Percentiles rank a stretch among this genome's conserved stretches.
These are phyloP conservation scores for Nesoenas mayeri DNA, from an alignment of 2,113 vertebrate species.

Conservation along the genomic window DNA sequence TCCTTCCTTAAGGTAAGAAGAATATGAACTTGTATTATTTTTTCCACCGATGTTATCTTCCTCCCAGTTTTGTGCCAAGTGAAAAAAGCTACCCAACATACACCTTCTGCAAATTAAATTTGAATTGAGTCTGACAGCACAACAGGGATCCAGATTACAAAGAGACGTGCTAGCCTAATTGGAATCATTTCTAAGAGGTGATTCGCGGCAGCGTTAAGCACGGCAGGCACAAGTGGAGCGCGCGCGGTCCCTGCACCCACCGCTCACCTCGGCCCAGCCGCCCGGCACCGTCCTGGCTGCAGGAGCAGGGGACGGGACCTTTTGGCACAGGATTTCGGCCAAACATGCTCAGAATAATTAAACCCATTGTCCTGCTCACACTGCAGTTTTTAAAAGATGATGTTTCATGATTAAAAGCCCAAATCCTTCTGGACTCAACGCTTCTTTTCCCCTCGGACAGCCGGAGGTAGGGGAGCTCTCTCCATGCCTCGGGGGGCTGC, in stretches of 20 bases:
- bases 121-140: slow-evolving; percentile 58
- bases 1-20: slow-evolving; percentile 36
- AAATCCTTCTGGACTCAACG: not conserved
- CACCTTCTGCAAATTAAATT: slow-evolving; percentile 57
- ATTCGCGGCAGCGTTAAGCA: not conserved
- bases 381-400: not conserved
- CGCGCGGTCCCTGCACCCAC: not conserved
- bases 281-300: not conserved
- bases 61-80: slow-evolving; percentile 19
- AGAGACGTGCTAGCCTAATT: slow-evolving; percentile 43
- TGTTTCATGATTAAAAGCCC: not conserved
- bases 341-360: not conserved
- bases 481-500: not conserved
- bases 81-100: slow-evolving; percentile 6
- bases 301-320: not conserved
- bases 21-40: slow-evolving; percentile 53
- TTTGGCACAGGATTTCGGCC: not conserved
- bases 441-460: not conserved
- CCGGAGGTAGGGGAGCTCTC: not conserved
- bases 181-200: slow-evolving; percentile 19
- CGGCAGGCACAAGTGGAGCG: not conserved
- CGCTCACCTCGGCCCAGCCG: fast-evolving
- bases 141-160: slow-evolving; percentile 52
- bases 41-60: slow-evolving; percentile 33
- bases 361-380: not conserved